Evolutionary conservation across 1,140 invertebrate genomes (phyloP).

Genomic region (Branchinecta lynchi): DNA sequence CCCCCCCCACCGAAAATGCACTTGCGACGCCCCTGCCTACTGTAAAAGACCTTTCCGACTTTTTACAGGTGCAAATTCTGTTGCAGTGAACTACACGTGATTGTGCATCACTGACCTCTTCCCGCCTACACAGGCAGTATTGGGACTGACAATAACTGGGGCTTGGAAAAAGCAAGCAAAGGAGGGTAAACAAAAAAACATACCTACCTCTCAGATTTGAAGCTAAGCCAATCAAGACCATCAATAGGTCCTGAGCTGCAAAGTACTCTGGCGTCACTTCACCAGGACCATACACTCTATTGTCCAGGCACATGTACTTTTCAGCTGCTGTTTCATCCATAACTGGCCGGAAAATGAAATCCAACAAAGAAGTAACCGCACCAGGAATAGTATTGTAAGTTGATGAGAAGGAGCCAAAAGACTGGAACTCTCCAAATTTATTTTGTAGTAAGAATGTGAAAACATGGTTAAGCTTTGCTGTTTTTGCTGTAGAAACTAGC

Average conservation of each 20-base stretch:
- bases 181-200: background rate
- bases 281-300: background rate
- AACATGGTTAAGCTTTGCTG: too few species aligned
- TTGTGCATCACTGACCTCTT: background rate
- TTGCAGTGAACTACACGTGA: background rate
- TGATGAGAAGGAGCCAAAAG: background rate
- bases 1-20: too few species aligned
- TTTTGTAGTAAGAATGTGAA: too few species aligned
- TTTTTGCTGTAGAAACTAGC: too few species aligned
- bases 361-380: background rate
- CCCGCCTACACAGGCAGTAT: background rate
- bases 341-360: background rate
- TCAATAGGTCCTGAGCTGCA: background rate
- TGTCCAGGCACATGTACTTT: background rate
- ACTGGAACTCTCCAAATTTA: background rate
- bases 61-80: background rate
- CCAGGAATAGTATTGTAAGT: background rate
- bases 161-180: background rate
- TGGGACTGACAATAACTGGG: background rate
- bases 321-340: background rate
- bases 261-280: background rate
- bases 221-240: background rate
- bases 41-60: background rate
- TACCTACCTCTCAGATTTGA: conserved; percentile 1
- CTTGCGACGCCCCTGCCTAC: background rate